Conservation (phyloP, 2,888 invertebrate genomes). For the Tuberolachnus salignus region DNA sequence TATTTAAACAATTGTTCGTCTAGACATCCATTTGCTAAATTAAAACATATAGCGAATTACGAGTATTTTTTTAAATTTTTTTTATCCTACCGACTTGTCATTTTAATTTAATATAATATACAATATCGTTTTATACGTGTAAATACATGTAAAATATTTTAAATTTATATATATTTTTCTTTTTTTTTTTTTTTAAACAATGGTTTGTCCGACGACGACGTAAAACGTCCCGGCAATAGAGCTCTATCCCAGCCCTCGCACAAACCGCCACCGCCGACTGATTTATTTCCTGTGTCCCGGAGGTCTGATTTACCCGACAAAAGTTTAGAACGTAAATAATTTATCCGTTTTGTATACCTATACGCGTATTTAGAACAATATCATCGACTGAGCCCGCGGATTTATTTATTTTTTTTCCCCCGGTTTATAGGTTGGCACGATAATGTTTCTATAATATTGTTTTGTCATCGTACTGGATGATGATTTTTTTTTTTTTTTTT, state of each 20-base stretch:
- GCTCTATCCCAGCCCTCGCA: neutral
- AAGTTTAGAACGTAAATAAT: constrained; percentile 46
- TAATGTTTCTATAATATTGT: too few species aligned
- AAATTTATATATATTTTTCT: constrained; percentile 21
- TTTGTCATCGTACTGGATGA: too few species aligned
- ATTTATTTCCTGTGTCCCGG: constrained; percentile 42
- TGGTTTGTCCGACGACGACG: constrained; percentile 13
- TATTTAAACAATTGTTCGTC: too few species aligned
- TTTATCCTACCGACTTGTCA: constrained; percentile 8
- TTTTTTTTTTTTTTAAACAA: too few species aligned
- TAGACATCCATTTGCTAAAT: constrained; percentile 33
- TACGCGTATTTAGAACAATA: constrained; percentile 12
- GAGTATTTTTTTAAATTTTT: neutral
- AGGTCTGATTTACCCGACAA: constrained; percentile 44
- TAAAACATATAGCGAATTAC: neutral
- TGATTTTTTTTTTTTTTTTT: too few species aligned
- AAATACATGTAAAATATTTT: constrained; percentile 18
- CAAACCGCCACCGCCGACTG: constrained; percentile 15
- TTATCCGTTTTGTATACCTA: constrained; percentile 20
- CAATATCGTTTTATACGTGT: too few species aligned
- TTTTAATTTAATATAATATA: neutral
- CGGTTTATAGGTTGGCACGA: too few species aligned
- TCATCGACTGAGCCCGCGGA: neutral
- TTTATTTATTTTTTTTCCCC: neutral
- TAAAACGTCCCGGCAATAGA: neutral